Conservation (phyloP, 1,140 invertebrate species). For the Latrodectus geometricus region DNA sequence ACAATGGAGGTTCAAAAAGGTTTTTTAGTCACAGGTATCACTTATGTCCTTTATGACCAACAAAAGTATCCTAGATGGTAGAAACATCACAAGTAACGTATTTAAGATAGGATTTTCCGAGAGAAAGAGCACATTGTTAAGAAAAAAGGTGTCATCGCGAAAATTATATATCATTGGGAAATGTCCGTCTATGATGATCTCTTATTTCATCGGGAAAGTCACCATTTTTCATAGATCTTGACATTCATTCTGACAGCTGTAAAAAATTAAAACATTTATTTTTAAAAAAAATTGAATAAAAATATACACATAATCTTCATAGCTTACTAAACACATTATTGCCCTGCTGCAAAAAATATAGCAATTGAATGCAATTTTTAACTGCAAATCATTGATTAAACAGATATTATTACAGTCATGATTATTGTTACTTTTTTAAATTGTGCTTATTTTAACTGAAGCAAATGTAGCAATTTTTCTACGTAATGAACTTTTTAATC, state of each 20-base stretch:
- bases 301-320: too few species aligned
- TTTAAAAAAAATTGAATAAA: background rate
- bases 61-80: constrained; percentile 2
- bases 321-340: too few species aligned
- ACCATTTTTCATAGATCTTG: background rate
- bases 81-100: background rate
- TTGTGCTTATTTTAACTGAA: too few species aligned
- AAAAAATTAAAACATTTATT: background rate
- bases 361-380: too few species aligned
- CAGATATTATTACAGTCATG: too few species aligned
- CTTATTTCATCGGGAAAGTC: background rate
- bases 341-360: too few species aligned
- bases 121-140: background rate
- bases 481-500: too few species aligned
- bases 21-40: background rate
- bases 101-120: background rate
- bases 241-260: constrained; percentile 23
- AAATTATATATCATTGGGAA: constrained; percentile 27
- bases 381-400: too few species aligned
- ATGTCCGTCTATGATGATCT: constrained; percentile 13
- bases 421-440: too few species aligned
- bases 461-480: too few species aligned
- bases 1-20: background rate
- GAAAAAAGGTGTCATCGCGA: constrained; percentile 7
- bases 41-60: background rate